These are phyloP conservation scores for Polyommatus icarus DNA, from an alignment of 2,888 invertebrate genomes.

Conservation along the genomic window DNA sequence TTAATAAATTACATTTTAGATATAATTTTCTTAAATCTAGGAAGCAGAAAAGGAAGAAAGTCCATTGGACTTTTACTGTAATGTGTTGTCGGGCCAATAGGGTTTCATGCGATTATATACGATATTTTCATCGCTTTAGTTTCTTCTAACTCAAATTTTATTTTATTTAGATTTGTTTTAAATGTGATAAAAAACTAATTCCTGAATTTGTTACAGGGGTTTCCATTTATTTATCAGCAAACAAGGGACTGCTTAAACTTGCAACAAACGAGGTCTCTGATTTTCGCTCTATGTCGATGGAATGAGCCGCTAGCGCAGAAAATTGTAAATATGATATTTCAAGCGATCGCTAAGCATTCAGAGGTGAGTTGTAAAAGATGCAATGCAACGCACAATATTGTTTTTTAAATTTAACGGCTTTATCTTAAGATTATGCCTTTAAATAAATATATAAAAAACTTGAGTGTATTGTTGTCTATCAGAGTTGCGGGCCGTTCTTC, in stretches of 20 bases:
- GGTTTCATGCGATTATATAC: neutral
- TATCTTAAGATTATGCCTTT: too few species aligned
- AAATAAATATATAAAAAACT: neutral
- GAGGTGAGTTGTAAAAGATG: slow-evolving; percentile 81
- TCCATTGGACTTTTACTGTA: too few species aligned
- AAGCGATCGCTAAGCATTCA: slow-evolving; percentile 93
- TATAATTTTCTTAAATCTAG: too few species aligned
- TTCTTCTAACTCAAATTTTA: neutral
- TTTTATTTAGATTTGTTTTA: too few species aligned
- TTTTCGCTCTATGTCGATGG: slow-evolving; percentile 94
- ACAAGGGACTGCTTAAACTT: slow-evolving; percentile 96
- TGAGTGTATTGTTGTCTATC: slow-evolving; percentile 36
- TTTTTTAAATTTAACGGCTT: too few species aligned
- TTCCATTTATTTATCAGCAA: slow-evolving; percentile 96
- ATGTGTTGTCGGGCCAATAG: too few species aligned
- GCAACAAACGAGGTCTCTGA: slow-evolving; percentile 93
- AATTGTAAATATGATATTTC: slow-evolving; percentile 94
- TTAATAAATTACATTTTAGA: too few species aligned
- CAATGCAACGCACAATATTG: neutral
- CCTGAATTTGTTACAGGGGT: slow-evolving; percentile 81
- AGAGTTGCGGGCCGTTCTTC: slow-evolving; percentile 94
- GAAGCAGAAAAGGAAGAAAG: too few species aligned
- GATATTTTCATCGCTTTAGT: neutral
- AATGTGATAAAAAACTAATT: neutral
- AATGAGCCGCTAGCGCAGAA: slow-evolving; percentile 93